Conservation (phyloP, 1,140 invertebrate genomes). For the Zaprionus taronus region DNA sequence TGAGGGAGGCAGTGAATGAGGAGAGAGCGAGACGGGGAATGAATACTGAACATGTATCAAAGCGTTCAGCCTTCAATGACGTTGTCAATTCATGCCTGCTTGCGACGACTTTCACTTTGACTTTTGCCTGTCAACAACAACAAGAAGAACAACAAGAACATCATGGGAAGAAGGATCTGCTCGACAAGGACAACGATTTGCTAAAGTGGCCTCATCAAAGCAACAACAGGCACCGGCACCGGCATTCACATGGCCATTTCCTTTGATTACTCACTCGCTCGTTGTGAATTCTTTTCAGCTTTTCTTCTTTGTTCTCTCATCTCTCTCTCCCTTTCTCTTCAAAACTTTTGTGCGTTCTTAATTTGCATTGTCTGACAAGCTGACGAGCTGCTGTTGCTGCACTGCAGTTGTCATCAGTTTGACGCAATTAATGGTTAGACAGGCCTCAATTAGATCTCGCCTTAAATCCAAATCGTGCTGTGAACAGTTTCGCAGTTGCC, state of each 20-base stretch:
- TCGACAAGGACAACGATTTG: conserved; percentile 51
- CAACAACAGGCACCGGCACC: conserved; percentile 69
- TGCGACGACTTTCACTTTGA: conserved; percentile 13
- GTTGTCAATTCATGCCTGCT: conserved; percentile 14
- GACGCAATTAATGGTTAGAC: conserved; percentile 3
- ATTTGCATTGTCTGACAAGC: conserved; percentile 43
- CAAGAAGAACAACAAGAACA: background rate
- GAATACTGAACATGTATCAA: conserved; percentile 19
- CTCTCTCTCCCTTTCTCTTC: conserved; percentile 7
- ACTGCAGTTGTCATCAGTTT: conserved; percentile 31
- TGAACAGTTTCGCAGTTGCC: too few species aligned
- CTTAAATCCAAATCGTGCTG: background rate
- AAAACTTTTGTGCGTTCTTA: conserved; percentile 40
- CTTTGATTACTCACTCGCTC: conserved; percentile 41
- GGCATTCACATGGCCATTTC: conserved; percentile 36
- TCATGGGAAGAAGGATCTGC: background rate
- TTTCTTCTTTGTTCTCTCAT: conserved; percentile 7
- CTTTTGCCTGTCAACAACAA: conserved; percentile 9
- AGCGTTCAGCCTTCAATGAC: conserved; percentile 49
- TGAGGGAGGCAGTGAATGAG: background rate
- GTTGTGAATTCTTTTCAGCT: conserved; percentile 35
- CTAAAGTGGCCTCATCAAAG: conserved; percentile 77
- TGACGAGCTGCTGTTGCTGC: conserved; percentile 11
- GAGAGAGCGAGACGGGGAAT: background rate
- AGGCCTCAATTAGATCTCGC: background rate